Conservation (phyloP, 2,113 vertebrate genomes). For the Sitta europaea region DNA sequence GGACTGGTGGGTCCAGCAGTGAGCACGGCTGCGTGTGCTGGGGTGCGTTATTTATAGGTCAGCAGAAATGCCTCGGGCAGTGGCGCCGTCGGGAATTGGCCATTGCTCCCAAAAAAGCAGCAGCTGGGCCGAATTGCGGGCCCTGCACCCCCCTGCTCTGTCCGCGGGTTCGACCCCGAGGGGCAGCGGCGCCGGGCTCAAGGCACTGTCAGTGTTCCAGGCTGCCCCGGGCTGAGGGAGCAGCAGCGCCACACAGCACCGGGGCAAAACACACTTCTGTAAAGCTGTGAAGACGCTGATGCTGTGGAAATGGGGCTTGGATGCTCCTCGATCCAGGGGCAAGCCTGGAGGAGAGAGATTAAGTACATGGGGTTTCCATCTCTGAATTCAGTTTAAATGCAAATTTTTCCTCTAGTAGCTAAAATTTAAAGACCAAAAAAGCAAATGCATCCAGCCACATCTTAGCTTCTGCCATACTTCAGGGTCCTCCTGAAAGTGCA, state of each 20-base stretch:
- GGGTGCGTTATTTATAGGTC: background rate
- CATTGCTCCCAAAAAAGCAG: background rate
- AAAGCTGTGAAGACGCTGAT: background rate
- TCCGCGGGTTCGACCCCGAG: background rate
- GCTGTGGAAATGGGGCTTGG: background rate
- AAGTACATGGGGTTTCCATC: accelerated
- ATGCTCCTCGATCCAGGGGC: background rate
- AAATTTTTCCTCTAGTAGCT: background rate
- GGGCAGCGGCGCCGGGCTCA: background rate
- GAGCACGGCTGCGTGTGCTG: background rate
- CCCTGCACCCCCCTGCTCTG: accelerated
- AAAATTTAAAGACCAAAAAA: background rate
- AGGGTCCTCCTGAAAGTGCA: background rate
- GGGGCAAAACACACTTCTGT: background rate
- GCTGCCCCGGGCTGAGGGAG: background rate
- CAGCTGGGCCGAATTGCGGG: accelerated
- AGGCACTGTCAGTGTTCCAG: constrained; percentile 16
- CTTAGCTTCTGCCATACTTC: background rate
- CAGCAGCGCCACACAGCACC: background rate
- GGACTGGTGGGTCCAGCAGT: background rate
- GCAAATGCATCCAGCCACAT: background rate
- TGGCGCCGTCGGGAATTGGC: background rate
- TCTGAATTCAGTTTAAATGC: background rate
- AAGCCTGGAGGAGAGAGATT: background rate
- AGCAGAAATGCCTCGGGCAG: background rate